Percentiles rank a stretch among this genome's conserved stretches.
phyloP scores from a whole-genome alignment of 2,797 vertebrate genomes.

The Lophius americanus region DNA sequence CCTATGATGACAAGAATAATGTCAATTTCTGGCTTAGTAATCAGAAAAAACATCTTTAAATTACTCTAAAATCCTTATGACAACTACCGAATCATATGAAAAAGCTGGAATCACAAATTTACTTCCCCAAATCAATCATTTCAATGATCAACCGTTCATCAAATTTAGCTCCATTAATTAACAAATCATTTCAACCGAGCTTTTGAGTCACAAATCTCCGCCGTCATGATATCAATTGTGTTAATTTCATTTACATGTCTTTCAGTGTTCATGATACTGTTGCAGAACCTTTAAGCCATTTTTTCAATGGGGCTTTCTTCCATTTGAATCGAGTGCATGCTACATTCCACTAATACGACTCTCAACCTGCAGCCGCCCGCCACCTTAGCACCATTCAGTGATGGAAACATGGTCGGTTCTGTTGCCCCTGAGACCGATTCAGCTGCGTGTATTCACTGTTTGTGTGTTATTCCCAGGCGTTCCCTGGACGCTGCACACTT shows the following conservation, averaged over 20 bases:
- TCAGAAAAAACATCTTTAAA: too few relatives aligned
- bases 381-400: constrained; percentile 35
- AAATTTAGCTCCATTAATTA: constrained; percentile 4
- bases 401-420: constrained; percentile 74
- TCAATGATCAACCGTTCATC: not conserved
- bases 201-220: not conserved
- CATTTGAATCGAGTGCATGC: constrained; percentile 25
- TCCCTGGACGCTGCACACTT: constrained; percentile 87
- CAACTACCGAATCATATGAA: too few relatives aligned
- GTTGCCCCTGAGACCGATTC: constrained; percentile 18
- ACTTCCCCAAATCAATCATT: not conserved
- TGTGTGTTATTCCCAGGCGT: constrained; percentile 74
- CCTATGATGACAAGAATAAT: constrained; percentile 1
- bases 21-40: too few relatives aligned
- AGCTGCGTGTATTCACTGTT: constrained; percentile 48
- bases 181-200: constrained; percentile 3
- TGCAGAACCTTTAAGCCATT: not conserved
- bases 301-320: constrained; percentile 14
- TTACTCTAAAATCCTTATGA: too few relatives aligned
- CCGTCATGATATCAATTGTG: constrained; percentile 20
- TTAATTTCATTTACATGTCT: constrained; percentile 15
- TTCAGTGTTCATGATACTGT: constrained; percentile 9
- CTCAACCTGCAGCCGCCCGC: constrained; percentile 20
- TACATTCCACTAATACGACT: constrained; percentile 18
- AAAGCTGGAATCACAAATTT: not conserved